Percentiles rank a stretch among this genome's conserved stretches.
These are phyloP conservation scores for Cyrtodaria siliqua DNA, from an alignment of 2,888 invertebrate genomes.

Conservation along the genomic window DNA sequence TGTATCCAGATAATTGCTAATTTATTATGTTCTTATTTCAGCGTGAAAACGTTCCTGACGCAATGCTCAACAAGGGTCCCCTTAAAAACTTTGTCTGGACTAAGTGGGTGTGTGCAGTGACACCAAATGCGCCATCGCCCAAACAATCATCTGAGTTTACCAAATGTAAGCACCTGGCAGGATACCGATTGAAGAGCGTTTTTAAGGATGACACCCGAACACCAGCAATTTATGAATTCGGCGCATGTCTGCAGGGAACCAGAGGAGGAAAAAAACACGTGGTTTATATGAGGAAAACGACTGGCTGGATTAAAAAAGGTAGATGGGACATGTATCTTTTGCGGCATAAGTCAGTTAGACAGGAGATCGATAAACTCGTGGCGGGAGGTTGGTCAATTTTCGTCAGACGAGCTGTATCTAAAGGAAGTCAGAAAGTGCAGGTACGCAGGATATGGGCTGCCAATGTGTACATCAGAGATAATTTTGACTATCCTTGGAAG, in stretches of 20 bases:
- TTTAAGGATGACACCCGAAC: slow-evolving; percentile 32
- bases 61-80: slow-evolving; percentile 57
- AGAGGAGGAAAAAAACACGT: slow-evolving; percentile 59
- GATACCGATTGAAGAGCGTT: slow-evolving; percentile 49
- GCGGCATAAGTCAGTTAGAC: slow-evolving; percentile 30
- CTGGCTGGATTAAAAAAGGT: slow-evolving; percentile 17
- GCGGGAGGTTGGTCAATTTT: slow-evolving; percentile 55
- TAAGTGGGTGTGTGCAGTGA: slow-evolving; percentile 58
- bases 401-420: slow-evolving; percentile 55
- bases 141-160: neutral
- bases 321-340: slow-evolving; percentile 59
- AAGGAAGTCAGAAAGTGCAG: slow-evolving; percentile 14
- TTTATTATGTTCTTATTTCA: slow-evolving; percentile 18
- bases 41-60: slow-evolving; percentile 60
- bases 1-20: neutral
- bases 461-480: slow-evolving; percentile 42
- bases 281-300: slow-evolving; percentile 50
- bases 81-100: slow-evolving; percentile 61
- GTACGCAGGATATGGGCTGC: slow-evolving; percentile 21
- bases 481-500: slow-evolving; percentile 73
- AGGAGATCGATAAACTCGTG: slow-evolving; percentile 55
- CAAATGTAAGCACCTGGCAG: slow-evolving; percentile 27
- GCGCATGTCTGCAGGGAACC: slow-evolving; percentile 53
- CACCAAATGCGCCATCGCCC: slow-evolving; percentile 9
- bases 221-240: slow-evolving; percentile 65